Evolutionary conservation across 2,888 invertebrate species (phyloP).

Genomic region (Deilephila porcellus): DNA sequence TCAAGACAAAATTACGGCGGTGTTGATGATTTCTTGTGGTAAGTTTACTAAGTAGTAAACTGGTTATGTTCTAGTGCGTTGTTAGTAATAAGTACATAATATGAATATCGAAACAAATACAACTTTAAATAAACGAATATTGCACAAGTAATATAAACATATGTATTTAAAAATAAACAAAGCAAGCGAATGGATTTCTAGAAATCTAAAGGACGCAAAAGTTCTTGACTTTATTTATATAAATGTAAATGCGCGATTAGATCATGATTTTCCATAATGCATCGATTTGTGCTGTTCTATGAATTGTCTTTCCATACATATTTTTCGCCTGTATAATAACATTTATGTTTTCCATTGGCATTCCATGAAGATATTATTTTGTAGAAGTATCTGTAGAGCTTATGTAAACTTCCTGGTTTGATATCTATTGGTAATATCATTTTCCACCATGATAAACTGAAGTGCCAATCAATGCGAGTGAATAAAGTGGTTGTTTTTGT

Average conservation of each 20-base stretch:
- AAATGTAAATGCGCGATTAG: neutral
- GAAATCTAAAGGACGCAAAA: neutral
- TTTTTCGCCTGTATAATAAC: neutral
- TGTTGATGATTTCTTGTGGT: no score
- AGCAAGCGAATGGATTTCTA: neutral
- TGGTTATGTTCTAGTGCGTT: no score
- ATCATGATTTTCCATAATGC: neutral
- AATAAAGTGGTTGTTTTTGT: neutral
- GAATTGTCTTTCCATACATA: neutral
- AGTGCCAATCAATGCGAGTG: neutral
- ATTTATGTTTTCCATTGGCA: neutral
- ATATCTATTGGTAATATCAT: neutral
- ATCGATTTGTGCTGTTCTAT: neutral
- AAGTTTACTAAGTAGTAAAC: no score
- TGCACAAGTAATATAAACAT: no score
- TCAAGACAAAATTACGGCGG: no score
- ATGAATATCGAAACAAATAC: no score
- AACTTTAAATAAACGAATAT: no score
- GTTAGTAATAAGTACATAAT: no score
- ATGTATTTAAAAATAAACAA: neutral
- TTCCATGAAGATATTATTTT: neutral
- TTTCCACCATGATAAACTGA: neutral
- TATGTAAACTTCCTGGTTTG: neutral
- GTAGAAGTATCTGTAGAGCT: neutral
- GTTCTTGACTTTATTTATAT: neutral